Conservation (phyloP, 2,113 vertebrate genomes). For the Phaethon lepturus region DNA sequence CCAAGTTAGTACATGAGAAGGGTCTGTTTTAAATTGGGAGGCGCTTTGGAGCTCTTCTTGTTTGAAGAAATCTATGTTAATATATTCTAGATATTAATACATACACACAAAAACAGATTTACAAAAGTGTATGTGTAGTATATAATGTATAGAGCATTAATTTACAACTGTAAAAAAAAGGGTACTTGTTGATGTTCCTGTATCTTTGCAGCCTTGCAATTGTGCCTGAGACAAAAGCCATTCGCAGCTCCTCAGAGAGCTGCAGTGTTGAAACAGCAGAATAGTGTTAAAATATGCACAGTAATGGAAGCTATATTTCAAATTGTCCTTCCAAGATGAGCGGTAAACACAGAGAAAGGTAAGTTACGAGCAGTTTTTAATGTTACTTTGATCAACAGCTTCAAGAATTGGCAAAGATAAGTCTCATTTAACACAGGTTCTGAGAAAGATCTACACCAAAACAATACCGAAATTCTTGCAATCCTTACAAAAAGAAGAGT, state of each 20-base stretch:
- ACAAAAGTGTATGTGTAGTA: background rate
- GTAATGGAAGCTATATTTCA: background rate
- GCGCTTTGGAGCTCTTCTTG: background rate
- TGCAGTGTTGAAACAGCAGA: background rate
- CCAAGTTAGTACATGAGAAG: background rate
- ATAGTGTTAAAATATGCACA: background rate
- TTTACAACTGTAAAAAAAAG: background rate
- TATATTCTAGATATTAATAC: background rate
- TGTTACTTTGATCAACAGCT: background rate
- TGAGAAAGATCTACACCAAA: background rate
- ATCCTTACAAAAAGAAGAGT: background rate
- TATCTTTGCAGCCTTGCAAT: background rate
- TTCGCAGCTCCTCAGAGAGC: background rate
- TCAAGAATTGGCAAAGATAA: background rate
- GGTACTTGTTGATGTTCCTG: background rate
- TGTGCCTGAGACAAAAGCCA: background rate
- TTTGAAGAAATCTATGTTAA: background rate
- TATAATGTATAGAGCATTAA: background rate
- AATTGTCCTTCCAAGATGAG: background rate
- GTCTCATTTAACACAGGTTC: background rate
- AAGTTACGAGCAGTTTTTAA: background rate
- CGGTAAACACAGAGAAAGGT: background rate
- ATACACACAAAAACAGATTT: background rate
- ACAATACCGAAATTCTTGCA: background rate
- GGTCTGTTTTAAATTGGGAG: background rate